Conservation (phyloP, 37 sponge, comb jelly and placozoan species). For the Cladorhizidae sp. region DNA sequence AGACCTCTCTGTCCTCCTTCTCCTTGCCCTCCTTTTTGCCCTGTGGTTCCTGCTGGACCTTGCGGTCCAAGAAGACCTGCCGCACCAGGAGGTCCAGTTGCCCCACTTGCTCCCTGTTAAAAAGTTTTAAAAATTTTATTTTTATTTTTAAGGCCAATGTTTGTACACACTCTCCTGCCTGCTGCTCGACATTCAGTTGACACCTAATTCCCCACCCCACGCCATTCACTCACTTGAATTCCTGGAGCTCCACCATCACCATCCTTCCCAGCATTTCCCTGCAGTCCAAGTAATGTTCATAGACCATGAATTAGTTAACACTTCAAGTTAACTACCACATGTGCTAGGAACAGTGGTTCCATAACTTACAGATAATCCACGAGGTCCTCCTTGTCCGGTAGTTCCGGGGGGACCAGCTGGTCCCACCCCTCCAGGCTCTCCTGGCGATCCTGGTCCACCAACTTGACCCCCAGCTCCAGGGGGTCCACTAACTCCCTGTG, state of each 20-base stretch:
- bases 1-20: conserved; percentile 39
- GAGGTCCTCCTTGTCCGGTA: conserved; percentile 36
- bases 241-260: conserved; percentile 50
- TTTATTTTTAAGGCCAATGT: too few relatives aligned
- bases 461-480: conserved; percentile 5
- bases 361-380: conserved; percentile 23
- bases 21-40: conserved; percentile 48
- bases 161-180: too few relatives aligned
- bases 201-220: too few relatives aligned
- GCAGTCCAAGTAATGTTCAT: neutral
- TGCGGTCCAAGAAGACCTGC: conserved; percentile 27
- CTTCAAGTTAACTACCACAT: too few relatives aligned
- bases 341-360: too few relatives aligned
- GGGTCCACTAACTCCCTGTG: conserved; percentile 25
- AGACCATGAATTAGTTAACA: too few relatives aligned
- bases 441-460: conserved; percentile 6
- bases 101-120: conserved; percentile 40
- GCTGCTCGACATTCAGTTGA: too few relatives aligned
- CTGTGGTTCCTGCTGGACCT: conserved; percentile 24
- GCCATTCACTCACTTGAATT: neutral
- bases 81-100: conserved; percentile 40
- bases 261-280: conserved; percentile 29
- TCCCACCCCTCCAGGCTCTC: conserved; percentile 16
- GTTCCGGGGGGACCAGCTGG: conserved; percentile 26
- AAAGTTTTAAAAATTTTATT: too few relatives aligned